Evolutionary conservation across 2,888 invertebrate species (phyloP).

Genomic region (Melangyna quadrimaculata): DNA sequence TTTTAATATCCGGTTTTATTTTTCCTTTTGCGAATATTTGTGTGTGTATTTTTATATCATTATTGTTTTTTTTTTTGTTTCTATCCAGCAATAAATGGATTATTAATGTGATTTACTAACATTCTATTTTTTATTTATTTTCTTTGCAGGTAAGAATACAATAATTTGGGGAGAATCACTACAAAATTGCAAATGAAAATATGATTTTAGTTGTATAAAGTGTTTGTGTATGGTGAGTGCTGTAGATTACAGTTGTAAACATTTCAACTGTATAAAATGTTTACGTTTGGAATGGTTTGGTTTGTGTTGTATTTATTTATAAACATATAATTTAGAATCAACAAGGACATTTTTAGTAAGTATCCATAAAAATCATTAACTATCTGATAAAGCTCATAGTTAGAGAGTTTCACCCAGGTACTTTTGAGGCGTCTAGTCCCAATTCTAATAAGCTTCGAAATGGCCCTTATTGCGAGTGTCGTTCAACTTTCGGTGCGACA

Average conservation of each 20-base stretch:
- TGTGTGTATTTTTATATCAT: neutral
- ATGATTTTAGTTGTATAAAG: neutral
- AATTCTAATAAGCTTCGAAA: too few species aligned
- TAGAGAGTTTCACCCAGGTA: too few species aligned
- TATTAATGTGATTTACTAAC: conserved; percentile 63
- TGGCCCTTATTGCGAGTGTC: too few species aligned
- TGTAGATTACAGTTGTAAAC: neutral
- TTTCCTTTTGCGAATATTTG: neutral
- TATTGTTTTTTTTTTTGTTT: neutral
- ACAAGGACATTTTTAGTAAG: too few species aligned
- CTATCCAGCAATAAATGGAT: conserved; percentile 28
- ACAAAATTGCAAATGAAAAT: neutral
- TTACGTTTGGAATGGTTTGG: neutral
- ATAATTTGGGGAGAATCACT: neutral
- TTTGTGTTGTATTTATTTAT: too few species aligned
- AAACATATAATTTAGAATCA: too few species aligned
- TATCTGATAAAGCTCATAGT: too few species aligned
- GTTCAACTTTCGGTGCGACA: too few species aligned
- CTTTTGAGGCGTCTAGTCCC: too few species aligned
- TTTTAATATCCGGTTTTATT: conserved; percentile 60
- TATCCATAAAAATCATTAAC: too few species aligned
- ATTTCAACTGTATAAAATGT: neutral
- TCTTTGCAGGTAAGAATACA: conserved; percentile 51
- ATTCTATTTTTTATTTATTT: conserved; percentile 20
- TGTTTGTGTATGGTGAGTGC: neutral